Evolutionary conservation across 2,888 invertebrate genomes (phyloP), one percentile per base, ranked within the genome.

Genomic region (Cryptus armator): DNA sequence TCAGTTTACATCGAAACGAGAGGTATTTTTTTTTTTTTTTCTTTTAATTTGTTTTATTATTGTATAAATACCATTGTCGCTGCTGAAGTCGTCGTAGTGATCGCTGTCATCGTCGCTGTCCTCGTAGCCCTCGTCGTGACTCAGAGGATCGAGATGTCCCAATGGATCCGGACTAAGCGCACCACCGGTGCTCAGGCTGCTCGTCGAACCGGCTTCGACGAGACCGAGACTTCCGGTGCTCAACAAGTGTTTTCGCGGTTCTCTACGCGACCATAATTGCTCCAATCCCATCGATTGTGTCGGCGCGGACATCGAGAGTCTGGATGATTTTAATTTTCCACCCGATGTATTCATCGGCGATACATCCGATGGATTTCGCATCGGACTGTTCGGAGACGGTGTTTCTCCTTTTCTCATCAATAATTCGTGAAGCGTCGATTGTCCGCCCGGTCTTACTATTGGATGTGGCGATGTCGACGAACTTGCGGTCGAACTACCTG

Each of bases 261-360:
- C 98, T 85, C 98, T 95, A 51, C 97, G 95, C 92, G 97, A 97
- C 98, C 98, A 98, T 86, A 98, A 96, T 94, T 97, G 94, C 87
- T 98, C 98, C 89, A 97, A 94, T 44, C 97, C 97, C 87, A 97
- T 95, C 2, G 92, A 90, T 93, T 98, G 97, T 77, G 98, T 97
- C 3, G 98, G 98, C 43, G 98, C 98, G 71, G 98, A 98, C 68
- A 98, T 97, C 3, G 98, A 98, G 3, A 98, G 95, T 82, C 97
- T 96, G 44, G 97, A 95, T 84, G 95, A 94, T 84, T 95, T 94
- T 88, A 95, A 94, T 86, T 94, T 94, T 86, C 88, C 84, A n/a
- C 87, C 88, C 9, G 86, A 84, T 12, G 86, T 85, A 51, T 92
- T 92, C 86, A 89, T 81, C 62, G 91, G 90, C 56, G 79, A 44